Base-by-base conservation (phyloP, 2,797 vertebrate genomes). In the Neosalanx taihuensis region DNA sequence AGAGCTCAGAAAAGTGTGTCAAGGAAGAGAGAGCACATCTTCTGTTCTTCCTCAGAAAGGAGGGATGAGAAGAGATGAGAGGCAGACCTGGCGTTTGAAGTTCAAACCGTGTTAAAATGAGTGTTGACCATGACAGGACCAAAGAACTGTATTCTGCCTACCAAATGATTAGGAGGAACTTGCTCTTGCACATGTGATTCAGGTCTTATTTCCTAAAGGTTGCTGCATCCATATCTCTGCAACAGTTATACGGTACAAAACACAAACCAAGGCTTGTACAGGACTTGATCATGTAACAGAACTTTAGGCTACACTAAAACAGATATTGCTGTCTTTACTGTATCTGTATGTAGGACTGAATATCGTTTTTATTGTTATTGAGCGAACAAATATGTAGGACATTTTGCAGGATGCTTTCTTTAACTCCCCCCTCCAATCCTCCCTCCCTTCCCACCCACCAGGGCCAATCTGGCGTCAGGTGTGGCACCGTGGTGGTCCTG, bases 381-480 rank as follows among this genome's bases (percentile, higher is more conserved):
- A 20, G 30, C 18, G 13, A 69, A 69, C 46, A 1, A 4, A n/a
- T 17, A 5, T 17, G 18, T 37, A 58, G 53, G 62, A 29, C 67
- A 64, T 70, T 35, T 77, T 73, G 70, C 49, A 66, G 35, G 10
- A 41, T 9, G 9, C 9, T 12, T 10, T 69, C 71, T 69, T 60
- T 65, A 68, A 73, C 46, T 72, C 66, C 69, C 71, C 71, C 73
- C 75, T 81, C 75, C 69, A n/a, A 26, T 72, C 72, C 65, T 73
- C 73, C 67, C 71, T 77, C 76, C 10, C 41, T 46, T 46, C 72
- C 46, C 69, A 79, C 90, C 88, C 76, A 86, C 89, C 79, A 89
- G 77, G 90, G 70, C 81, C 91, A 92, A 91, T 92, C 90, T 92
- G 91, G 81, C 73, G 83, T 88, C 83, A 86, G 86, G 79, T 84